phyloP scores from a whole-genome alignment of 2,888 invertebrate species.

The Hydropsyche betteni region DNA sequence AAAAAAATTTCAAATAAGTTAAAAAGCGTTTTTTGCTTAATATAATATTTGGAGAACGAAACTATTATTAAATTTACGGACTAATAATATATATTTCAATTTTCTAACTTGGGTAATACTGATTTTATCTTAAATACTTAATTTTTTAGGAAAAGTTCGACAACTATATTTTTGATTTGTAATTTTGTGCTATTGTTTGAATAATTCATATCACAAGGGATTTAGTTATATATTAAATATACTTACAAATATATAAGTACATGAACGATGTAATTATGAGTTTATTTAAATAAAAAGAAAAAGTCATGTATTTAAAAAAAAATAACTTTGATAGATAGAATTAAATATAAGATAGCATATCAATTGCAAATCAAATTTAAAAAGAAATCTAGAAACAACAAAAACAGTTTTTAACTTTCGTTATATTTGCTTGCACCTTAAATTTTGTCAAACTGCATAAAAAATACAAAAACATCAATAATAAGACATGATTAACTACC shows the following conservation, averaged over 20 bases:
- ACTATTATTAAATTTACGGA: constrained; percentile 19
- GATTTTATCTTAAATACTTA: background rate
- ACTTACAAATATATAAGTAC: background rate
- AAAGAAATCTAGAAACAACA: too few relatives aligned
- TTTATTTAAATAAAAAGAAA: too few relatives aligned
- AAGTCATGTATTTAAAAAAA: too few relatives aligned
- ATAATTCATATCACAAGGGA: constrained; percentile 13
- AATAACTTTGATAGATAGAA: too few relatives aligned
- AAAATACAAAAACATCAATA: too few relatives aligned
- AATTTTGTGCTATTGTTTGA: constrained; percentile 12
- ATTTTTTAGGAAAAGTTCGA: background rate
- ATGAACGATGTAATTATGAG: background rate
- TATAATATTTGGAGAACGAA: constrained; percentile 11
- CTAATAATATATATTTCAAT: constrained; percentile 5
- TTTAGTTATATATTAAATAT: background rate
- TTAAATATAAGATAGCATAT: too few relatives aligned
- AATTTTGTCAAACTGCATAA: too few relatives aligned
- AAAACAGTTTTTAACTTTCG: too few relatives aligned
- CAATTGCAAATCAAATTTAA: too few relatives aligned
- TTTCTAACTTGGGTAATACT: background rate
- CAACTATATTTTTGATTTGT: too few relatives aligned
- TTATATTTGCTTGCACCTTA: too few relatives aligned
- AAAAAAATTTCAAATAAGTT: constrained; percentile 6
- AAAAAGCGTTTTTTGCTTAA: constrained; percentile 11
- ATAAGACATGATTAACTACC: too few relatives aligned